A percentile compares a stretch with the other conserved stretches of the same genome.
These are phyloP conservation scores for Trialeurodes vaporariorum DNA, from an alignment of 1,140 invertebrate genomes.

Conservation along the genomic window DNA sequence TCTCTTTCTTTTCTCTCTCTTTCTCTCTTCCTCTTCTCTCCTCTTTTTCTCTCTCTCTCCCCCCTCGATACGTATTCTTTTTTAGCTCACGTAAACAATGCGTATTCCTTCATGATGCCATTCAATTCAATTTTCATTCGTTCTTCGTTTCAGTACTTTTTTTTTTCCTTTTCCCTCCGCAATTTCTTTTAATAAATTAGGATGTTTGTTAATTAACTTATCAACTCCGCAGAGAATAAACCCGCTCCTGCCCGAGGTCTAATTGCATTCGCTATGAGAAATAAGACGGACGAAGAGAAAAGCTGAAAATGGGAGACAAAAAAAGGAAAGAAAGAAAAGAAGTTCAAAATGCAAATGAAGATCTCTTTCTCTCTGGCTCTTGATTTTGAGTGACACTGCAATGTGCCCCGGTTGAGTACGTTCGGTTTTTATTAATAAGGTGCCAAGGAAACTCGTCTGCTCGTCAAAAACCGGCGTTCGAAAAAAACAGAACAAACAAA, in stretches of 20 bases:
- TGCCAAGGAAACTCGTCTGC: too few relatives aligned
- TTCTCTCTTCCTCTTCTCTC: too few relatives aligned
- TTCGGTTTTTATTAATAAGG: background rate
- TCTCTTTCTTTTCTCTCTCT: background rate
- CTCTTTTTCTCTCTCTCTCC: background rate
- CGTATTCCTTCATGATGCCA: background rate
- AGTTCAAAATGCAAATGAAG: background rate
- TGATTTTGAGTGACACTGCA: background rate
- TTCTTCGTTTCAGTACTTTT: background rate
- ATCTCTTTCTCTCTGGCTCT: background rate
- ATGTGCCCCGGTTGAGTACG: background rate
- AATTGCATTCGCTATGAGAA: background rate
- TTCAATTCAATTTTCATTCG: background rate
- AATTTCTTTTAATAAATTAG: background rate
- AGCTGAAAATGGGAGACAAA: too few relatives aligned
- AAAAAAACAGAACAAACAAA: too few relatives aligned
- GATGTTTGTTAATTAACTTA: slow-evolving; percentile 1
- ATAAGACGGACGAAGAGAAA: too few relatives aligned
- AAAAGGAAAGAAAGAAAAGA: background rate
- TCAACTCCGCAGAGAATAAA: background rate
- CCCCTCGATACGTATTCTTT: background rate
- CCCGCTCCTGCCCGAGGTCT: background rate
- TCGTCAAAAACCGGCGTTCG: too few relatives aligned
- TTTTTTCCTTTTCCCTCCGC: background rate
- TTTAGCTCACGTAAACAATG: background rate